phyloP scores from a whole-genome alignment of 1,140 invertebrate genomes.

The Drosophila bocki region DNA sequence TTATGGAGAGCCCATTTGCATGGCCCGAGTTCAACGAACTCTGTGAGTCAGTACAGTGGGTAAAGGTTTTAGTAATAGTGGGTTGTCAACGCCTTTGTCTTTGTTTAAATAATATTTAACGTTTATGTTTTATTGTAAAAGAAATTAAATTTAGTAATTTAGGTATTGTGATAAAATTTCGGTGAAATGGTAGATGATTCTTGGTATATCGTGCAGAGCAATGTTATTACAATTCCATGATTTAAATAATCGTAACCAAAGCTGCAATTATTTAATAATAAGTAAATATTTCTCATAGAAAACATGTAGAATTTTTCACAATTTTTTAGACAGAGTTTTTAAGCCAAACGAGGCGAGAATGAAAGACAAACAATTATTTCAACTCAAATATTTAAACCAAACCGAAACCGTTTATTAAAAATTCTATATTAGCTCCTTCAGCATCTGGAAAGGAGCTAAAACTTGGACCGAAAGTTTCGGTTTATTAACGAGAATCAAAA shows the following conservation, averaged over 20 bases:
- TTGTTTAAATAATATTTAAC: background rate
- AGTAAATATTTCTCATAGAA: background rate
- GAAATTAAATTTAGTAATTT: rapidly evolving
- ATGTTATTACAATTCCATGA: background rate
- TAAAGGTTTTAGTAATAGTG: background rate
- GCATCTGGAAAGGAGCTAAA: background rate
- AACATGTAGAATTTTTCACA: background rate
- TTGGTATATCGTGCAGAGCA: background rate
- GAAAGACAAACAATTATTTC: background rate
- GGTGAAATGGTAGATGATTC: too few relatives aligned
- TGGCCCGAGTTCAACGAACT: slow-evolving; percentile 33
- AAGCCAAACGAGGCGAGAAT: background rate
- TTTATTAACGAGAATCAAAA: slow-evolving; percentile 34
- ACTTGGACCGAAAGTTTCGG: background rate
- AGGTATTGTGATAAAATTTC: background rate
- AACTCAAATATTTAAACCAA: background rate
- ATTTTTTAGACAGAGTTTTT: background rate
- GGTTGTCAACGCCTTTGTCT: too few relatives aligned
- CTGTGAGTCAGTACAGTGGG: background rate
- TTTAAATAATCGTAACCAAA: too few relatives aligned
- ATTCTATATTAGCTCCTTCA: background rate
- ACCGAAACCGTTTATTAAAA: background rate
- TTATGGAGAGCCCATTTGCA: slow-evolving; percentile 23
- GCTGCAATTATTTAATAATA: too few relatives aligned
- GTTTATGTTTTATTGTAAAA: too few relatives aligned